Percentiles rank a stretch among this genome's conserved stretches.
phyloP scores from a whole-genome alignment of 2,797 vertebrate species.

The Typhlichthys subterraneus region DNA sequence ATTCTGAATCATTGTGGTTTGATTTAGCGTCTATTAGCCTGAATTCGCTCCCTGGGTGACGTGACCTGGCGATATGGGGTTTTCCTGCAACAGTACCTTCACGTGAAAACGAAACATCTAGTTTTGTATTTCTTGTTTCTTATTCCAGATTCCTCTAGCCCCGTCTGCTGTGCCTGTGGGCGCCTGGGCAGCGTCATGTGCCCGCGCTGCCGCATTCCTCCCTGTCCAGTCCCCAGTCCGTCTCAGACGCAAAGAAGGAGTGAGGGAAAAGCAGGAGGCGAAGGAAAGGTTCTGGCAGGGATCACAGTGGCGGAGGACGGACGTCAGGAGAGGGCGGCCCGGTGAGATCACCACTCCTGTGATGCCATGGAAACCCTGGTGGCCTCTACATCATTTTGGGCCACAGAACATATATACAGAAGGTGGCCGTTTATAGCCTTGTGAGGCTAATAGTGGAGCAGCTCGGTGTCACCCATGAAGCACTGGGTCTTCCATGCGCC shows the following conservation, averaged over 20 bases:
- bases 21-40: too few relatives aligned
- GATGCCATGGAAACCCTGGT: constrained; percentile 60
- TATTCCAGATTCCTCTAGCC: not conserved
- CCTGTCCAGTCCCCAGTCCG: constrained; percentile 39
- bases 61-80: too few relatives aligned
- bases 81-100: too few relatives aligned
- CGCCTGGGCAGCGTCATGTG: constrained; percentile 53
- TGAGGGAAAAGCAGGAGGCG: constrained; percentile 25
- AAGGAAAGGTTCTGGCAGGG: constrained; percentile 19
- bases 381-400: constrained; percentile 26
- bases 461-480: constrained; percentile 17
- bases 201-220: constrained; percentile 57
- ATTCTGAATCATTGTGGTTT: too few relatives aligned
- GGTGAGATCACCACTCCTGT: constrained; percentile 49
- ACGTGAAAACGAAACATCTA: too few relatives aligned
- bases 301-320: constrained; percentile 34
- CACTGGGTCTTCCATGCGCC: constrained; percentile 24
- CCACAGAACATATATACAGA: constrained; percentile 19
- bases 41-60: too few relatives aligned
- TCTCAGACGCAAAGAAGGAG: constrained; percentile 32
- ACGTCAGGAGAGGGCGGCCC: constrained; percentile 58
- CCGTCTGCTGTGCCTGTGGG: constrained; percentile 44
- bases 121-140: not conserved
- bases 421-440: constrained; percentile 33
- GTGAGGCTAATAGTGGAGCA: constrained; percentile 36